These are phyloP conservation scores for Eucidaris tribuloides DNA, from an alignment of 35 echinoderm and acorn worm species.

Conservation along the genomic window DNA sequence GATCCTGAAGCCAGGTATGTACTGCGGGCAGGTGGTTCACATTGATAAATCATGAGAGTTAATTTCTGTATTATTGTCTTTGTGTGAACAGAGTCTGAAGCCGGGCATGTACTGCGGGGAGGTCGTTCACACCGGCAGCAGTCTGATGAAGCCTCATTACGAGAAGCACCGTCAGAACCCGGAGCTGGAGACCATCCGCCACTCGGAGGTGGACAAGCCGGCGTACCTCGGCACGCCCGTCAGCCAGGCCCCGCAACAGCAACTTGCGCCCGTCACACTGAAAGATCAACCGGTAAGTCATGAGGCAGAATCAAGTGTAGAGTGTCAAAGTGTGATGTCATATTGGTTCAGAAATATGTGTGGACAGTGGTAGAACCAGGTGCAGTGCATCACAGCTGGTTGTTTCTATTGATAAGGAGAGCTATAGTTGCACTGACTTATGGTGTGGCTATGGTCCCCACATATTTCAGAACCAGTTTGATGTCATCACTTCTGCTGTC, in stretches of 20 bases:
- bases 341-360: too few relatives aligned
- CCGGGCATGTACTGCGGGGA: conserved; percentile 86
- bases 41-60: too few relatives aligned
- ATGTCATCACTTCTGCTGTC: too few relatives aligned
- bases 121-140: conserved; percentile 86
- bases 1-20: conserved; percentile 75
- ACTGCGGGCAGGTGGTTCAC: conserved; percentile 92
- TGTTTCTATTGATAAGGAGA: too few relatives aligned
- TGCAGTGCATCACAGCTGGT: too few relatives aligned
- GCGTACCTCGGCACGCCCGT: background rate
- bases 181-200: conserved; percentile 57
- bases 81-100: conserved; percentile 82
- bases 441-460: too few relatives aligned
- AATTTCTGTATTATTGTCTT: too few relatives aligned
- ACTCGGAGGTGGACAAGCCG: background rate
- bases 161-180: conserved; percentile 80
- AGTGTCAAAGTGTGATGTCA: too few relatives aligned
- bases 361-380: too few relatives aligned
- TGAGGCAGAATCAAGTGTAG: too few relatives aligned
- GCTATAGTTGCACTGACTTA: too few relatives aligned
- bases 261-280: background rate
- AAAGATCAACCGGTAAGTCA: conserved; percentile 1
- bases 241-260: background rate
- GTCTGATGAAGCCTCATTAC: conserved; percentile 84
- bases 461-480: too few relatives aligned